Evolutionary conservation across 2,888 invertebrate genomes (phyloP).

Genomic region (Rhamphomyia laevipes): DNA sequence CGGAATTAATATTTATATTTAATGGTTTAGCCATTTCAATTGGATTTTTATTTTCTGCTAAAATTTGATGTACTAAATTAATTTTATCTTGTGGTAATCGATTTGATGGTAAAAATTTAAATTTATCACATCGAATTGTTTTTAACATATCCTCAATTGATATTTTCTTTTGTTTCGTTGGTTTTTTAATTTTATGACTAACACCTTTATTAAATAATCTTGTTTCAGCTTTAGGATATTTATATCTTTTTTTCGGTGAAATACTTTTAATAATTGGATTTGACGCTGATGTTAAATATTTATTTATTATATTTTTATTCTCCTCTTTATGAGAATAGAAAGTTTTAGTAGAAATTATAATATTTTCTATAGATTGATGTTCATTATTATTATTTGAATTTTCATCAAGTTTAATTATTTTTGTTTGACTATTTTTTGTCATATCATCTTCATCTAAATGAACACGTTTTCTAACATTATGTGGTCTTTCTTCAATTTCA

Average conservation of each 20-base stretch:
- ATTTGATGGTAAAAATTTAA: slow-evolving; percentile 24
- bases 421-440: slow-evolving; percentile 14
- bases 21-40: slow-evolving; percentile 32
- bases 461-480: slow-evolving; percentile 8
- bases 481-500: slow-evolving; percentile 9
- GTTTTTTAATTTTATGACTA: slow-evolving; percentile 25
- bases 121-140: slow-evolving; percentile 26
- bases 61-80: slow-evolving; percentile 26
- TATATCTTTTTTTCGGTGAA: slow-evolving; percentile 2
- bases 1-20: slow-evolving; percentile 18
- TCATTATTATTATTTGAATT: too few species aligned
- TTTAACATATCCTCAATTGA: slow-evolving; percentile 23
- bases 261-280: slow-evolving; percentile 5
- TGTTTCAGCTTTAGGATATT: slow-evolving; percentile 3
- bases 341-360: too few species aligned
- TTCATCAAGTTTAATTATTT: slow-evolving; percentile 12
- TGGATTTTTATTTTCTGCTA: slow-evolving; percentile 28
- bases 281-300: slow-evolving; percentile 1
- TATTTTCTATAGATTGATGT: too few species aligned
- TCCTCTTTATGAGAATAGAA: too few species aligned
- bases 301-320: background rate
- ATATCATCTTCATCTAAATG: background rate
- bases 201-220: slow-evolving; percentile 29
- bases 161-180: slow-evolving; percentile 4
- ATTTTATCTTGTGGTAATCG: slow-evolving; percentile 26